These are phyloP conservation scores for Caradrina clavipalpis DNA, from an alignment of 2,888 invertebrate genomes.

Conservation along the genomic window DNA sequence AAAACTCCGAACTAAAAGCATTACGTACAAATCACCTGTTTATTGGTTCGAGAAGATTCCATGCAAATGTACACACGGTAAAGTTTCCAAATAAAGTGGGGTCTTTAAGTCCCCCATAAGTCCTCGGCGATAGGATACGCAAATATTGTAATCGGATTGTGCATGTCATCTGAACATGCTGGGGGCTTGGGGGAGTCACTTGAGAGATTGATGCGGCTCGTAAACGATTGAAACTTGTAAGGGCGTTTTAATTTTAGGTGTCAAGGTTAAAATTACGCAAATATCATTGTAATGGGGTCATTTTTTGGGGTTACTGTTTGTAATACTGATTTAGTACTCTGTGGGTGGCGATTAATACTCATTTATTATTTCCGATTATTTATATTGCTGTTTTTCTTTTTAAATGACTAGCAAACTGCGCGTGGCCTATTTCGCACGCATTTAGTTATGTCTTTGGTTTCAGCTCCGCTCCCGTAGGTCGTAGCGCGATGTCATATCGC, in stretches of 20 bases:
- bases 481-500: too few relatives aligned
- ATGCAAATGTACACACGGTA: slow-evolving; percentile 63
- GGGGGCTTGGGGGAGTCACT: slow-evolving; percentile 34
- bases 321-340: background rate
- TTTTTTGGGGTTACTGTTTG: background rate
- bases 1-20: slow-evolving; percentile 57
- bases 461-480: too few relatives aligned
- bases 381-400: too few relatives aligned
- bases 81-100: slow-evolving; percentile 65
- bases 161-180: slow-evolving; percentile 61
- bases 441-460: too few relatives aligned
- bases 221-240: slow-evolving; percentile 32
- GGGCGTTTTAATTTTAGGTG: slow-evolving; percentile 33
- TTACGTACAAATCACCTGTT: slow-evolving; percentile 64
- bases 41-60: slow-evolving; percentile 57
- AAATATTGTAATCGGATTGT: slow-evolving; percentile 78
- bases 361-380: too few relatives aligned
- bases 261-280: background rate
- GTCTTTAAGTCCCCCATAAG: slow-evolving; percentile 63
- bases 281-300: background rate
- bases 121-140: slow-evolving; percentile 64
- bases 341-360: background rate
- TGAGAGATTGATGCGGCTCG: slow-evolving; percentile 48
- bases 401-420: too few relatives aligned
- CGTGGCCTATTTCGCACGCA: too few relatives aligned